Evolutionary conservation across 2,113 vertebrate species (phyloP).

Genomic region (Mobula hypostoma): DNA sequence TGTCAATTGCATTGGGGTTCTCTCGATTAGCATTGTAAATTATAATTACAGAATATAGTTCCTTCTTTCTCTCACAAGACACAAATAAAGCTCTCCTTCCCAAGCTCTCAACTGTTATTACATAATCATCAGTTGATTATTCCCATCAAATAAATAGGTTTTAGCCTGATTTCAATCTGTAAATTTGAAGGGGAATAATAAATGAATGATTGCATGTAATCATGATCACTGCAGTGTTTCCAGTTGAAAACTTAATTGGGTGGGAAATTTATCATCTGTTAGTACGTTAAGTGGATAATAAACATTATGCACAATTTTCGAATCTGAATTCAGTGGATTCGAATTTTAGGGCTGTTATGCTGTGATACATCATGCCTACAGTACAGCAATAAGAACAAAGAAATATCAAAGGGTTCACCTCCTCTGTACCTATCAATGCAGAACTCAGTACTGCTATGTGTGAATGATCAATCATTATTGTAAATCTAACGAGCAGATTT

Average conservation of each 20-base stretch:
- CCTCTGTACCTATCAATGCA: not conserved
- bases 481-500: not conserved
- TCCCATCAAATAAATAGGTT: not conserved
- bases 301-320: not conserved
- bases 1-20: not conserved
- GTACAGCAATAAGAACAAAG: too few species aligned
- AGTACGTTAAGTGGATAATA: not conserved
- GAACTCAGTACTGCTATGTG: not conserved
- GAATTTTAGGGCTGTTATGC: not conserved
- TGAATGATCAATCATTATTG: not conserved
- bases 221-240: not conserved
- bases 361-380: not conserved
- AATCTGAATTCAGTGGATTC: not conserved
- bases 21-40: not conserved
- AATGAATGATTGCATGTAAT: not conserved
- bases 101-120: not conserved
- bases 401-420: not conserved
- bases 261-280: not conserved
- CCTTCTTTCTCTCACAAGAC: not conserved
- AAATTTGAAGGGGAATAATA: not conserved
- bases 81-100: not conserved
- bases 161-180: not conserved
- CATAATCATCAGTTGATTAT: not conserved
- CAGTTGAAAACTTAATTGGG: not conserved
- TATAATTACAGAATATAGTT: not conserved